Percentiles rank a stretch among this genome's conserved stretches.
Evolutionary conservation across 37 sponge, comb jelly and placozoan species (phyloP).

Genomic region (Amphimedon queenslandica): DNA sequence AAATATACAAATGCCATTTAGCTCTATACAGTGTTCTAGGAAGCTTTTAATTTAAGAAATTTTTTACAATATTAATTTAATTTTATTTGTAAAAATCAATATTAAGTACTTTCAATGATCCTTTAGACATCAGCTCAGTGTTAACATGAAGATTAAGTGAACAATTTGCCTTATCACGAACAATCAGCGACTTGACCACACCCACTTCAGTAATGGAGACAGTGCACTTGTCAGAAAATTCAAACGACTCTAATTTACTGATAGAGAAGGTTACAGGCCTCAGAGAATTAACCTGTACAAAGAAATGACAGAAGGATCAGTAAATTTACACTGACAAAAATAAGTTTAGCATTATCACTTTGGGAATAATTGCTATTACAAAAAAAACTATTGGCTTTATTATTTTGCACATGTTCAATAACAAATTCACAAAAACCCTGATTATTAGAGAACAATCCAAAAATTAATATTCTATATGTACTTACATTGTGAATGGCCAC

Average conservation of each 20-base stretch:
- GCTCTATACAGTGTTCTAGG: no score
- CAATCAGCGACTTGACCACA: slow-evolving; percentile 11
- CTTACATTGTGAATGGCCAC: slow-evolving; percentile 45
- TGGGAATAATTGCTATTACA: no score
- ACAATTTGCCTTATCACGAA: slow-evolving; percentile 11
- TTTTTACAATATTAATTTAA: no score
- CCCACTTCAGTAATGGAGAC: slow-evolving; percentile 38
- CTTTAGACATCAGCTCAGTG: slow-evolving; percentile 29
- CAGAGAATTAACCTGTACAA: slow-evolving; percentile 22
- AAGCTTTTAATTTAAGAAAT: no score
- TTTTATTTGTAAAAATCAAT: background rate
- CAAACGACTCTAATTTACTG: slow-evolving; percentile 44
- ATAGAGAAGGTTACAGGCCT: slow-evolving; percentile 27
- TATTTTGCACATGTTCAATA: no score
- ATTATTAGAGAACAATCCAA: no score
- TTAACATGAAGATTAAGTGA: slow-evolving; percentile 43
- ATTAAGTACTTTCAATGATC: slow-evolving; percentile 44
- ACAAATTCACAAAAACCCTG: no score
- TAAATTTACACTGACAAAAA: no score
- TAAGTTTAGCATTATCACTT: no score
- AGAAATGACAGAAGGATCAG: background rate
- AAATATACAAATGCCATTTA: no score
- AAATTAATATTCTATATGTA: background rate
- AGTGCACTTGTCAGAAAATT: slow-evolving; percentile 21
- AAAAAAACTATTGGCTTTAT: no score